Evolutionary conservation across 2,113 vertebrate species (phyloP).

Genomic region (Chamaea fasciata): DNA sequence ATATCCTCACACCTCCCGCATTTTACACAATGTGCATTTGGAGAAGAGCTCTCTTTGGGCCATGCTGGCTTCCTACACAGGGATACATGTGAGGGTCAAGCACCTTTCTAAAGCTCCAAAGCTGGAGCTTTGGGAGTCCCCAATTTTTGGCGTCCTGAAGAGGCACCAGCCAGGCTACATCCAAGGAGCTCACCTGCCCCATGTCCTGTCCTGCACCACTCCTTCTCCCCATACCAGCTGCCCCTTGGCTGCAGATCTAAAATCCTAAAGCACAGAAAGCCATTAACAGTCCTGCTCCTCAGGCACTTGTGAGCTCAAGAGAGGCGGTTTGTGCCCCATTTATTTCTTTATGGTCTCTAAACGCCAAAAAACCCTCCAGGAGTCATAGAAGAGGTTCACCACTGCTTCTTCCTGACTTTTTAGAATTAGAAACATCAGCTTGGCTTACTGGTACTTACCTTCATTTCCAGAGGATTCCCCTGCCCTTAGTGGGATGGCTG

Average conservation of each 20-base stretch:
- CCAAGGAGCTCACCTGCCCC: background rate
- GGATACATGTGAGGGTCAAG: rapidly evolving
- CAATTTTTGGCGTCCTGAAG: background rate
- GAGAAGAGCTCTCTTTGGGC: background rate
- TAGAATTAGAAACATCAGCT: background rate
- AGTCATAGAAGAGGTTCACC: background rate
- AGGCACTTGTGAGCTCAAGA: background rate
- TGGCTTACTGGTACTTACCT: background rate
- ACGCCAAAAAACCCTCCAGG: background rate
- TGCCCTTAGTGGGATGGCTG: background rate
- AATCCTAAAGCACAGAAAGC: background rate
- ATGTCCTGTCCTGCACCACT: background rate
- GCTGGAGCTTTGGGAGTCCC: background rate
- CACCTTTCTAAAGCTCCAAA: background rate
- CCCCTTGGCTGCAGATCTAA: background rate
- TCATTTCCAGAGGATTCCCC: background rate
- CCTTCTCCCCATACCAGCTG: background rate
- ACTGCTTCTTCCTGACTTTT: background rate
- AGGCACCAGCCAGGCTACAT: rapidly evolving
- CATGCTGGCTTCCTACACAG: rapidly evolving
- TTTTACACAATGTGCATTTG: rapidly evolving
- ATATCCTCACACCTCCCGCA: background rate
- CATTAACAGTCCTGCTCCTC: background rate
- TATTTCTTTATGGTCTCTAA: background rate
- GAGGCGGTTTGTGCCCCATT: background rate